A percentile compares a stretch with the other conserved stretches of the same genome.
Conservation (phyloP, 1,140 invertebrate genomes). For the Amyelois transitella region DNA sequence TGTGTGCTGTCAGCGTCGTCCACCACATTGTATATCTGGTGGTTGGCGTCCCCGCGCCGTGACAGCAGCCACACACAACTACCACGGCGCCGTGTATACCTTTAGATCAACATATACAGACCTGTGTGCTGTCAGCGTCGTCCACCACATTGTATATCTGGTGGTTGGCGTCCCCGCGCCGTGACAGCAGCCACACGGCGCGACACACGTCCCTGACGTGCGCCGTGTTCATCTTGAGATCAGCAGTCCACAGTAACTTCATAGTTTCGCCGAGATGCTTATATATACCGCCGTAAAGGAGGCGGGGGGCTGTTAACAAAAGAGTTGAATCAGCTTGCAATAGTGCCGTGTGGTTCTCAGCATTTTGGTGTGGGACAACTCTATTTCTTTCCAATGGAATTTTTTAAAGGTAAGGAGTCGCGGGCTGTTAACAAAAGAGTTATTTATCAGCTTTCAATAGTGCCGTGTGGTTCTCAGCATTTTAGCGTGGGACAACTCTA, state of each 20-base stretch:
- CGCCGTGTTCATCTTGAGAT: conserved; percentile 90
- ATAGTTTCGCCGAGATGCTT: conserved; percentile 91
- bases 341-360: too few species aligned
- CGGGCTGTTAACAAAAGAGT: too few species aligned
- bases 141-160: conserved; percentile 90
- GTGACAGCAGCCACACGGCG: conserved; percentile 80
- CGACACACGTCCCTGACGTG: conserved; percentile 88
- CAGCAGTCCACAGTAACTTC: conserved; percentile 91
- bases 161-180: conserved; percentile 57
- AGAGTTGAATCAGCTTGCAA: too few species aligned
- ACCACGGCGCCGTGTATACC: too few species aligned
- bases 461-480: too few species aligned
- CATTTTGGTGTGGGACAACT: too few species aligned
- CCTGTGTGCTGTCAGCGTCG: conserved; percentile 86
- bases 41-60: conserved; percentile 50
- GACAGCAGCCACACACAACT: conserved; percentile 81
- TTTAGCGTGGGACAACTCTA: too few species aligned
- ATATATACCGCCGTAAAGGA: conserved; percentile 91
- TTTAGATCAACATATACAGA: too few species aligned
- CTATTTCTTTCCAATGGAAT: too few species aligned
- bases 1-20: conserved; percentile 89
- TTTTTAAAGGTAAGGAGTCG: too few species aligned
- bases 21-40: conserved; percentile 87
- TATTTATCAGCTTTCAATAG: too few species aligned
- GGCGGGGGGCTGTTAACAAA: conserved; percentile 79